Conservation (phyloP, 2,113 vertebrate genomes). For the Crotalus viridis region DNA sequence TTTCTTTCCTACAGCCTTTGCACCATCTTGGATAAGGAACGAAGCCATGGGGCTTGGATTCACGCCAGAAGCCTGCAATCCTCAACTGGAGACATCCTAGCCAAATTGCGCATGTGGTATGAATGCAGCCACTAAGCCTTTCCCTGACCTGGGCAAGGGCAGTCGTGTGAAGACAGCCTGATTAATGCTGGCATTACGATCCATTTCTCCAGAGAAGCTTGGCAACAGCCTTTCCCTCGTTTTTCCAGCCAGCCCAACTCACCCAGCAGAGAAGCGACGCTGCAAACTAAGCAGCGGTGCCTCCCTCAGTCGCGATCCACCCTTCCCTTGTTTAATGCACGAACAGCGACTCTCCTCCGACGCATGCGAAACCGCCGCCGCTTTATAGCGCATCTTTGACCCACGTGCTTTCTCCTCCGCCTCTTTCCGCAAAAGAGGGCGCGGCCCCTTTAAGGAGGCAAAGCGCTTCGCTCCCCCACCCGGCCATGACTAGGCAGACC, state of each 20-base stretch:
- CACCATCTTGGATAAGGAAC: too few species aligned
- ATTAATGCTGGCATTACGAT: neutral
- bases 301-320: neutral
- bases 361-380: neutral
- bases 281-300: neutral
- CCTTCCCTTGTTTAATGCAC: neutral
- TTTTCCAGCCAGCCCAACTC: neutral
- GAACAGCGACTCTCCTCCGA: fast-evolving
- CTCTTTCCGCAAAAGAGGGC: neutral
- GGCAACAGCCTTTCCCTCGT: neutral
- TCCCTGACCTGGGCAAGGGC: too few species aligned
- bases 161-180: too few species aligned
- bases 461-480: neutral
- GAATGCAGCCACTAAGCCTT: too few species aligned
- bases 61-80: too few species aligned
- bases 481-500: constrained; percentile 22
- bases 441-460: constrained; percentile 14
- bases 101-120: too few species aligned
- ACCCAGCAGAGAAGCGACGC: neutral
- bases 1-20: too few species aligned
- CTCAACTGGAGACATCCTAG: too few species aligned
- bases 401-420: neutral
- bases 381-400: neutral
- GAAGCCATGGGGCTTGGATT: too few species aligned
- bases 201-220: neutral